Conservation (phyloP, 2,797 vertebrate species). For the Gadopsis bispinosus region DNA sequence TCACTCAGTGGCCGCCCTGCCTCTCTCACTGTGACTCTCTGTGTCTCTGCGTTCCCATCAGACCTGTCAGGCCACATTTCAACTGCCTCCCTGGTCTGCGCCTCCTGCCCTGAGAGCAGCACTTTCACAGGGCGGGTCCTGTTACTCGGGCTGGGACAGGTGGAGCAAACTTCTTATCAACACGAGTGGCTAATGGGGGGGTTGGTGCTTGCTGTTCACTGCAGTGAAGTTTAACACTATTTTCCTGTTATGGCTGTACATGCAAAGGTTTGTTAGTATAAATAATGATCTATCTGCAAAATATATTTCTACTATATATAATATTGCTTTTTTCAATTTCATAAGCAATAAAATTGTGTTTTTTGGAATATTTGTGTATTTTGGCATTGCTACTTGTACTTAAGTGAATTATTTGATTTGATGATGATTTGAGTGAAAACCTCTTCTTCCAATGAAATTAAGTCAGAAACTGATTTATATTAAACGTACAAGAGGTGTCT, state of each 20-base stretch:
- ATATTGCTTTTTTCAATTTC: neutral
- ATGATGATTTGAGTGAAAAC: neutral
- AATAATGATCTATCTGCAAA: neutral
- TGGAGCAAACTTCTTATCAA: slow-evolving; percentile 56
- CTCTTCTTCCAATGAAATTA: neutral
- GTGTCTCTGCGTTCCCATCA: slow-evolving; percentile 68
- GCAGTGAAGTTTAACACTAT: neutral
- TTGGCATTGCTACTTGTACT: neutral
- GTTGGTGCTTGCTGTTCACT: neutral
- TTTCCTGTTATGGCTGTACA: neutral
- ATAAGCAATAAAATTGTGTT: neutral
- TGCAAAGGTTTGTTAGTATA: neutral
- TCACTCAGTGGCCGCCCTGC: slow-evolving; percentile 55
- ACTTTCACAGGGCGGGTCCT: slow-evolving; percentile 67
- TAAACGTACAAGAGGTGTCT: neutral
- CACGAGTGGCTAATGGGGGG: slow-evolving; percentile 36
- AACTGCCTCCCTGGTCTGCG: slow-evolving; percentile 48
- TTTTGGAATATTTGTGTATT: neutral
- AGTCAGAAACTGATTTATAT: slow-evolving; percentile 2
- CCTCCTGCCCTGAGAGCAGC: slow-evolving; percentile 48
- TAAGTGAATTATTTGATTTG: neutral
- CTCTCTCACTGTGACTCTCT: slow-evolving; percentile 12
- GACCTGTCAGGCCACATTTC: slow-evolving; percentile 85
- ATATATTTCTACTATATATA: neutral
- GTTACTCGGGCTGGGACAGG: slow-evolving; percentile 61